Evolutionary conservation across 2,113 vertebrate species (phyloP).

Genomic region (Azemiops feae): DNA sequence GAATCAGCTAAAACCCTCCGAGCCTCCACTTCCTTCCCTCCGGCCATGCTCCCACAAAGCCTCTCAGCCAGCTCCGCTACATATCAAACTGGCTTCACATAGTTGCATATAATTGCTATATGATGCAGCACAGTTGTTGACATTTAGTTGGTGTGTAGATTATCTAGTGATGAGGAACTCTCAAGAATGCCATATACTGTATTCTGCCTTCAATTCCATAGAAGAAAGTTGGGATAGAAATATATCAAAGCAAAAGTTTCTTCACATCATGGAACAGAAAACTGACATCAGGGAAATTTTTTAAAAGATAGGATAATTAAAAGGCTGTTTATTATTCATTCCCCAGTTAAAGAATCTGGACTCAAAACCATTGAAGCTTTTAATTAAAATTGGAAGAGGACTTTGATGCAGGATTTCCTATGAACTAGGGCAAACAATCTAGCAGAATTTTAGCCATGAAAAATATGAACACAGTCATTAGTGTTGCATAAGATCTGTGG

Average conservation of each 20-base stretch:
- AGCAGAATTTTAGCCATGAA: neutral
- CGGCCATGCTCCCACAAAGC: no score
- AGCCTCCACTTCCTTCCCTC: no score
- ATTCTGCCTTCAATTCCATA: neutral
- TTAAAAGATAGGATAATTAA: neutral
- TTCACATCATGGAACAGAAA: neutral
- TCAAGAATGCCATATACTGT: neutral
- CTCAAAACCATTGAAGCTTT: neutral
- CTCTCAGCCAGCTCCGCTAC: no score
- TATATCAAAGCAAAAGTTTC: neutral
- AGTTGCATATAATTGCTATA: neutral
- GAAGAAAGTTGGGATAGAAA: neutral
- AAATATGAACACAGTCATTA: neutral
- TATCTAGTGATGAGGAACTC: neutral
- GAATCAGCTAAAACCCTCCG: no score
- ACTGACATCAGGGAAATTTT: neutral
- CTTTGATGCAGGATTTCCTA: neutral
- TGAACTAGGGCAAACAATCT: neutral
- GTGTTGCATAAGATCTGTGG: neutral
- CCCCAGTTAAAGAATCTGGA: neutral
- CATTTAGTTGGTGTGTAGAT: neutral
- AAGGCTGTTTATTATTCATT: neutral
- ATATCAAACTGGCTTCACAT: neutral
- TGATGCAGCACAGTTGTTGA: neutral
- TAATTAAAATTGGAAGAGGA: neutral